Conservation (phyloP, 2,113 vertebrate species). For the Nettapus auritus region DNA sequence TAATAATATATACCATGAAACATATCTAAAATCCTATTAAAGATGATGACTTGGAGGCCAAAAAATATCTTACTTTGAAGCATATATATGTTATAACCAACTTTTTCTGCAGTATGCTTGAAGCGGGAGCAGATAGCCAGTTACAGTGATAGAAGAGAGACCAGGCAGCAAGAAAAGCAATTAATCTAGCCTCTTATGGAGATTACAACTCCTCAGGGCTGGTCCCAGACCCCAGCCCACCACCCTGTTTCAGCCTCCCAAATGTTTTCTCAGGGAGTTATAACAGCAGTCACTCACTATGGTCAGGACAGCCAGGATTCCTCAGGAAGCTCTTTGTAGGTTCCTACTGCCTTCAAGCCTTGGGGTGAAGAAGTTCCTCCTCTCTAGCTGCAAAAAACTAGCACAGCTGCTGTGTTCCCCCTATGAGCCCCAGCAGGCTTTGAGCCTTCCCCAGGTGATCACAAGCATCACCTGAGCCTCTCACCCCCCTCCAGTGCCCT, state of each 20-base stretch:
- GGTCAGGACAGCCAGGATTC: not conserved
- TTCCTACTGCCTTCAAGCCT: not conserved
- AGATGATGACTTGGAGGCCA: not conserved
- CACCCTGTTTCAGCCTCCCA: not conserved
- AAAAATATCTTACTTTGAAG: not conserved
- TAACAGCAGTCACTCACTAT: not conserved
- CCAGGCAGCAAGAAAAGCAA: not conserved
- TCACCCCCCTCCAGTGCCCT: accelerated
- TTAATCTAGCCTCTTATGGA: not conserved
- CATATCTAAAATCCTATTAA: conserved; percentile 1
- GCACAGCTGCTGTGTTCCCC: accelerated
- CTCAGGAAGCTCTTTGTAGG: not conserved
- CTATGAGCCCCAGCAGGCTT: not conserved
- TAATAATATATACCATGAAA: not conserved
- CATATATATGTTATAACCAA: accelerated
- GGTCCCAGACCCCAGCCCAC: not conserved
- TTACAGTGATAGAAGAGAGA: accelerated
- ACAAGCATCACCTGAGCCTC: accelerated
- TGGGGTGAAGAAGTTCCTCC: not conserved
- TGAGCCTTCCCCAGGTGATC: not conserved
- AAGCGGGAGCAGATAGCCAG: not conserved
- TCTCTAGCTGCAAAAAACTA: not conserved
- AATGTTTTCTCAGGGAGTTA: not conserved
- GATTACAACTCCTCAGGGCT: not conserved
- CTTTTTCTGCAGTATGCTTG: not conserved